These are phyloP conservation scores for Melipona bicolor DNA, from an alignment of 2,888 invertebrate species.

Conservation along the genomic window DNA sequence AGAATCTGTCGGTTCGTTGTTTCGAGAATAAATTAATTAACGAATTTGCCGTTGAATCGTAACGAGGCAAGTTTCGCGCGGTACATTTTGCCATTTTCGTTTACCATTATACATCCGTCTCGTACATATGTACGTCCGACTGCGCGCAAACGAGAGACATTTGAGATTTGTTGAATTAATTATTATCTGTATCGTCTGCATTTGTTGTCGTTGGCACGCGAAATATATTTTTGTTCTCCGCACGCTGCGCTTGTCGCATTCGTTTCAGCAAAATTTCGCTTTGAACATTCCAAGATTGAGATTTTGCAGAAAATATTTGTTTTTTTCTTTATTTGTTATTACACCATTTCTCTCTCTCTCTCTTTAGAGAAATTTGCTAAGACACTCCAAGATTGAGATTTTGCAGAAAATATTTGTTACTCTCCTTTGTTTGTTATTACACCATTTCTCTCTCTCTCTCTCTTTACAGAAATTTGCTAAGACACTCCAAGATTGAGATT, in stretches of 20 bases:
- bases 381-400: too few relatives aligned
- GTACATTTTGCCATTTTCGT: neutral
- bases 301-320: neutral
- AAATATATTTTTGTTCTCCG: neutral
- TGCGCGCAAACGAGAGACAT: neutral
- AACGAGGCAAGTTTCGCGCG: slow-evolving; percentile 21
- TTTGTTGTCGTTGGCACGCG: too few relatives aligned
- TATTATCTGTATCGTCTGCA: neutral
- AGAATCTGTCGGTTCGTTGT: slow-evolving; percentile 9
- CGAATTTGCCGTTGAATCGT: slow-evolving; percentile 25
- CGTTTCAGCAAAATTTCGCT: neutral
- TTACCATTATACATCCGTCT: too few relatives aligned
- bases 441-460: too few relatives aligned
- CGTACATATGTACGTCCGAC: neutral
- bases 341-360: too few relatives aligned
- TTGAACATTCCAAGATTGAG: neutral
- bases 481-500: too few relatives aligned
- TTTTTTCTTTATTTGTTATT: neutral
- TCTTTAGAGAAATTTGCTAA: neutral
- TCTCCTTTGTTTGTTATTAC: too few relatives aligned
- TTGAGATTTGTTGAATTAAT: slow-evolving; percentile 8
- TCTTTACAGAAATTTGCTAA: neutral
- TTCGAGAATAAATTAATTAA: slow-evolving; percentile 38
- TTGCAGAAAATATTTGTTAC: neutral
- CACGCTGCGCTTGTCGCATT: neutral